These are phyloP conservation scores for Cartodere bifasciata DNA, from an alignment of 2,888 invertebrate species.

Conservation along the genomic window DNA sequence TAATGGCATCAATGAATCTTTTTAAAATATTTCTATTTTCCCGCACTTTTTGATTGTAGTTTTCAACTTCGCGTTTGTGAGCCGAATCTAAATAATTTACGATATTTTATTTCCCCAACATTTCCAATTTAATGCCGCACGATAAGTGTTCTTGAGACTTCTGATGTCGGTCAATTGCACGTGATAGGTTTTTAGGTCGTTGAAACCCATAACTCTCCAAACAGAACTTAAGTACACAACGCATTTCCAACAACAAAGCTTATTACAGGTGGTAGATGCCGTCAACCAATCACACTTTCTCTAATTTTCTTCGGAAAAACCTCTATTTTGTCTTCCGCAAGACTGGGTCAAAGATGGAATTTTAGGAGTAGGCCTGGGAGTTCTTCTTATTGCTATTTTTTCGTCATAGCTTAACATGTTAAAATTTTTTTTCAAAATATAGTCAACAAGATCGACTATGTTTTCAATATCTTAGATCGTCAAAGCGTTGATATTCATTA, in stretches of 20 bases:
- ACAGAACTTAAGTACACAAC: slow-evolving; percentile 2
- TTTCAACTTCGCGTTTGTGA: neutral
- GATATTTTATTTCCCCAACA: slow-evolving; percentile 5
- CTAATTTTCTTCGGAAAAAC: too few species aligned
- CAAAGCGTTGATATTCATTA: too few species aligned
- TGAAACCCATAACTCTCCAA: slow-evolving; percentile 3
- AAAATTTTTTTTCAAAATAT: slow-evolving; percentile 1
- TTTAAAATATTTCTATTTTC: slow-evolving; percentile 5
- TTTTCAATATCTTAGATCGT: too few species aligned
- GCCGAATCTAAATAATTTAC: slow-evolving; percentile 4
- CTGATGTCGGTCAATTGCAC: slow-evolving; percentile 4
- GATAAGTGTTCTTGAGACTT: slow-evolving; percentile 5
- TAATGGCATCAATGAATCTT: slow-evolving; percentile 4
- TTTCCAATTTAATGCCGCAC: slow-evolving; percentile 1
- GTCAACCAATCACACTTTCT: too few species aligned
- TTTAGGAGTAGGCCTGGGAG: neutral
- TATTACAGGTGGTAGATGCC: too few species aligned
- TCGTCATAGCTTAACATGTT: slow-evolving; percentile 2
- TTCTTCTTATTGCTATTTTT: slow-evolving; percentile 2
- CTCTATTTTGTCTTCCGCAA: slow-evolving; percentile 2
- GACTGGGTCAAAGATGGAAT: too few species aligned
- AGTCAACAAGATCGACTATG: slow-evolving; percentile 5
- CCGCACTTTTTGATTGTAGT: slow-evolving; percentile 3
- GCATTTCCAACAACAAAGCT: slow-evolving; percentile 3
- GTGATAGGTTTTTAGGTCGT: slow-evolving; percentile 4